A percentile compares a stretch with the other conserved stretches of the same genome.
These are phyloP conservation scores for Clusia tigrina DNA, from an alignment of 2,888 invertebrate genomes.

Conservation along the genomic window DNA sequence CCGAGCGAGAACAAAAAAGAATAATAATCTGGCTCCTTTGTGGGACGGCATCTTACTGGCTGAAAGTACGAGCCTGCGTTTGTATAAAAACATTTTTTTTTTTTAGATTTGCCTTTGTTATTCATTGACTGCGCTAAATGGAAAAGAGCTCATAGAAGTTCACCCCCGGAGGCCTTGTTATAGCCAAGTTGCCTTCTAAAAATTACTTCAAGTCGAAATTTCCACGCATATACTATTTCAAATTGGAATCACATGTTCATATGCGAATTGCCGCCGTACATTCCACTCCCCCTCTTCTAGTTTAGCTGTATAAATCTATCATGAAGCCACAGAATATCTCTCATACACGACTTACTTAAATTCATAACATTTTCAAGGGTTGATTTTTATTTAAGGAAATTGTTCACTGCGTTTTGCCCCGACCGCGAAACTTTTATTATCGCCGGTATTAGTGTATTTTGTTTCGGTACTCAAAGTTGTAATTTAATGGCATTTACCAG, in stretches of 20 bases:
- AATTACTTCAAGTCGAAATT: not conserved
- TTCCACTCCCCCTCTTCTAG: not conserved
- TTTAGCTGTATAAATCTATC: not conserved
- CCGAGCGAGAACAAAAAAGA: not conserved
- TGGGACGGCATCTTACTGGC: not conserved
- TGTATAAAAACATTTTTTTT: not conserved
- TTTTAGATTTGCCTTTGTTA: constrained; percentile 5
- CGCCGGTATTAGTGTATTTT: not conserved
- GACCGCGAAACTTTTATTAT: constrained; percentile 8
- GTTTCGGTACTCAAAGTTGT: not conserved
- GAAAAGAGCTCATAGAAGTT: constrained; percentile 19
- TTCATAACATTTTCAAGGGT: not conserved
- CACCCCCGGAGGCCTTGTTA: constrained; percentile 8
- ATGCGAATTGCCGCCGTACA: not conserved
- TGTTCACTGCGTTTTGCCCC: not conserved
- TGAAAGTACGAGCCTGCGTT: constrained; percentile 4
- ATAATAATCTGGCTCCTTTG: constrained; percentile 2
- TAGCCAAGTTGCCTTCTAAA: not conserved
- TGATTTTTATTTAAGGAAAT: constrained; percentile 1
- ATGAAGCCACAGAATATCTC: not conserved
- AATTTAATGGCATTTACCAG: not conserved
- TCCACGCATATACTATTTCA: constrained; percentile 12
- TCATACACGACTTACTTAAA: not conserved
- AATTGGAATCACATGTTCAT: constrained; percentile 6
- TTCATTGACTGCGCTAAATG: constrained; percentile 19